A percentile compares a stretch with the other conserved stretches of the same genome.
Evolutionary conservation across 2,888 invertebrate genomes (phyloP).

Genomic region (Gastracanthus pulcherrimus): DNA sequence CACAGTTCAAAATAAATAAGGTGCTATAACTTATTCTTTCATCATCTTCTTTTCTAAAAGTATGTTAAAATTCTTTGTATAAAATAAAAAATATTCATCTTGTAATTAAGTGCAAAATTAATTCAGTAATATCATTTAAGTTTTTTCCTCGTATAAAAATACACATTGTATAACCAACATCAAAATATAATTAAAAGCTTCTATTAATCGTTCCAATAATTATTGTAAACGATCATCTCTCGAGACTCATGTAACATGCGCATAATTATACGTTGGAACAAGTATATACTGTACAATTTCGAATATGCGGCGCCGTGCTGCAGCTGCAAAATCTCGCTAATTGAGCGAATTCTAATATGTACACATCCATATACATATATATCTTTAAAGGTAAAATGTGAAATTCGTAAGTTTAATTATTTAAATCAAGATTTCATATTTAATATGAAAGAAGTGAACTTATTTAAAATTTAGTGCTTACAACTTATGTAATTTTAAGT

Average conservation of each 20-base stretch:
- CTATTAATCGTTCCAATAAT: slow-evolving; percentile 8
- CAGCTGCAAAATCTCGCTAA: not conserved
- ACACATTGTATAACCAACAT: not conserved
- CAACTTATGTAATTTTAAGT: not conserved
- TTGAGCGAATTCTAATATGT: not conserved
- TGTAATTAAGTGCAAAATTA: not conserved
- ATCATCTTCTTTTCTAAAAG: too few species aligned
- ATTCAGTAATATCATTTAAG: not conserved
- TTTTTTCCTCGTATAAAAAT: not conserved
- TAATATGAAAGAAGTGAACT: not conserved
- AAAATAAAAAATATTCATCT: too few species aligned
- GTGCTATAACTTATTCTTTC: too few species aligned
- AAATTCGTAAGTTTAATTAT: slow-evolving; percentile 1
- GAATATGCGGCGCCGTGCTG: not conserved
- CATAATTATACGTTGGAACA: slow-evolving; percentile 24
- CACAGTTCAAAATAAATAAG: too few species aligned
- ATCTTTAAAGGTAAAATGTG: not conserved
- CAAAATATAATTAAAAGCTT: not conserved
- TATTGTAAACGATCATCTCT: slow-evolving; percentile 9
- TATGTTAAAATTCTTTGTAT: too few species aligned
- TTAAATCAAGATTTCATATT: not conserved
- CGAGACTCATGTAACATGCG: not conserved
- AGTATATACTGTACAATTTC: slow-evolving; percentile 15
- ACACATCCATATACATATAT: not conserved
- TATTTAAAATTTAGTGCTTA: not conserved